Evolutionary conservation across 2,113 vertebrate species (phyloP).

Genomic region (Marcusenius ussheri): DNA sequence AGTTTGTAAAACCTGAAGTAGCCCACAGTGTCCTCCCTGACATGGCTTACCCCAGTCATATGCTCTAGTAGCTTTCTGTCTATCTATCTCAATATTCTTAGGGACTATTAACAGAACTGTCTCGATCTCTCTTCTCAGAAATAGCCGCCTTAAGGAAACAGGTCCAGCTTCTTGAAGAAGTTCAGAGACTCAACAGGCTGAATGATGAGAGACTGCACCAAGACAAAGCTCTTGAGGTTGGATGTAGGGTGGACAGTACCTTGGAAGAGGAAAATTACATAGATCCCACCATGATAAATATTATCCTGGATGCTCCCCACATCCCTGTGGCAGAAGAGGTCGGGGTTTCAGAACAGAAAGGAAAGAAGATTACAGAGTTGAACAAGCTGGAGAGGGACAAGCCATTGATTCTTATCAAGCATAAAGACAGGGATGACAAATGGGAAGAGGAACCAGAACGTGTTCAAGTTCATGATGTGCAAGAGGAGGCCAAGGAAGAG

Average conservation of each 20-base stretch:
- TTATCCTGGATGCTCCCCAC: slow-evolving; percentile 39
- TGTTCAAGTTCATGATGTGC: background rate
- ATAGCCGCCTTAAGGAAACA: slow-evolving; percentile 53
- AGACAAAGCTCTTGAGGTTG: background rate
- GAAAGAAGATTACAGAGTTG: slow-evolving; percentile 17
- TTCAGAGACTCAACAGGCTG: slow-evolving; percentile 75
- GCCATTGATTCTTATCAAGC: background rate
- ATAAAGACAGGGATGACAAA: background rate
- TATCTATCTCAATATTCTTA: background rate
- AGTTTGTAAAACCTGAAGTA: background rate
- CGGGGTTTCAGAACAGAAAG: background rate
- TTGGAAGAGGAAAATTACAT: slow-evolving; percentile 25
- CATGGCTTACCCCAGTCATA: background rate
- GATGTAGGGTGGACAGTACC: slow-evolving; percentile 33
- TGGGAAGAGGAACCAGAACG: background rate
- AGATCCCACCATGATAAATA: slow-evolving; percentile 28
- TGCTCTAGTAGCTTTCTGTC: background rate
- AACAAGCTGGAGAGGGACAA: background rate
- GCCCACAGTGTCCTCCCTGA: background rate
- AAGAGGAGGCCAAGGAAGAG: background rate
- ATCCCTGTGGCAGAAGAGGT: slow-evolving; percentile 8
- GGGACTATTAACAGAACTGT: background rate
- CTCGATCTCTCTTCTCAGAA: background rate
- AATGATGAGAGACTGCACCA: slow-evolving; percentile 62
- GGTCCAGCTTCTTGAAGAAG: slow-evolving; percentile 58